Evolutionary conservation across 2,888 invertebrate species (phyloP), one percentile per base, ranked within the genome.

Genomic region (Pherbina coryleti): DNA sequence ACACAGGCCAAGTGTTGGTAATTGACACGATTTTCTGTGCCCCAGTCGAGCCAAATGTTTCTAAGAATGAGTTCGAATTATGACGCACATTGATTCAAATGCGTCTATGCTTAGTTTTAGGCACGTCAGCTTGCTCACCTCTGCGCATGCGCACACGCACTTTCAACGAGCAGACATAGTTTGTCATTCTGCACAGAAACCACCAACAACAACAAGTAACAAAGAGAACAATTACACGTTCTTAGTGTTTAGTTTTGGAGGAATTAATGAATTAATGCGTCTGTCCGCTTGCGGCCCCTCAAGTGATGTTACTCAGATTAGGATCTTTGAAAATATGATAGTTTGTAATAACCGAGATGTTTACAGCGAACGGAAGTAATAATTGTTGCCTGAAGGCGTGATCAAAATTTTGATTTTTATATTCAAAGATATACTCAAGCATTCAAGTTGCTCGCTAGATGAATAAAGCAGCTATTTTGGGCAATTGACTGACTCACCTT

Each of bases 191-290:
- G 17, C 19, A 22, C 66, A 66, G n/a, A 51, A 44, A 11, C 14
- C 22, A 34, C 7, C 37, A 8, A n/a, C 11, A 67, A 37, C 37
- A 34, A 67, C 17, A 67, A 67, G 9, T 3, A 19, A 34, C 19
- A n/a, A 37, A 34, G n/a, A 9, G 28, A 49, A 55, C 71, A 64
- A 66, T 64, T 64, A 53, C 74, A 74, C 74, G 74, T 74, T 74
- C 64, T 64, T 64, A 53, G 64, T 44, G 64, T 19, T 34, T 66
- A 51, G 44, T 64, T n/a, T 66, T 66, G n/a, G 19, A 57, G 19
- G n/a, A 74, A 66, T 53, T 74, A 49, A 64, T 51, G 66, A 74
- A 64, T 74, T 64, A 49, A 25, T 66, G 34, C 8, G 14, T 22
- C 14, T n/a, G 11, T 9, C 11, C 14, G 25, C 51, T 62, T 17